Conservation (phyloP, 2,888 invertebrate species). For the Diaperis boleti region DNA sequence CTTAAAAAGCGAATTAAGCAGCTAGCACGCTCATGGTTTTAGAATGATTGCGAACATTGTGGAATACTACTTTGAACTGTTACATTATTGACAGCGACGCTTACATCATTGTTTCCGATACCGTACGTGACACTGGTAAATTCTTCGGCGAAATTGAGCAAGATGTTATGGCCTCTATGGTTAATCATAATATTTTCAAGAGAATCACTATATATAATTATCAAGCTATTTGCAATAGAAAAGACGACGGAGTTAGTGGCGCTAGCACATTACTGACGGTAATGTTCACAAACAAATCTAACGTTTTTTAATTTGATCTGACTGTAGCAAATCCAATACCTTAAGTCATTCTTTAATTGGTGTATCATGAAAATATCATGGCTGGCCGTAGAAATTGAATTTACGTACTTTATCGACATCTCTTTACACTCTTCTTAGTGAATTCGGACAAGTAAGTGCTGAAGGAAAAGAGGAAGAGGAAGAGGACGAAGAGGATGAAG, state of each 20-base stretch:
- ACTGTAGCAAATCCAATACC: slow-evolving; percentile 53
- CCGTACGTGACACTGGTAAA: slow-evolving; percentile 78
- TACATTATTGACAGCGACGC: slow-evolving; percentile 94
- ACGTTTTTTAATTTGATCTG: slow-evolving; percentile 1
- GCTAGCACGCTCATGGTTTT: slow-evolving; percentile 37
- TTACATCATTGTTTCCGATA: slow-evolving; percentile 82
- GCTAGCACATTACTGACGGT: slow-evolving; percentile 60
- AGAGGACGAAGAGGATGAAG: slow-evolving; percentile 58
- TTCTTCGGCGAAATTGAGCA: slow-evolving; percentile 90
- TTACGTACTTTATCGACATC: slow-evolving; percentile 54
- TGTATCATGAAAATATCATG: slow-evolving; percentile 63
- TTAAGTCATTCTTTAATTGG: slow-evolving; percentile 65
- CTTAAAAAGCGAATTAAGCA: background rate
- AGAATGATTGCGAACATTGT: slow-evolving; percentile 68
- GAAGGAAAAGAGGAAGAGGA: background rate
- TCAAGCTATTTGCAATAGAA: slow-evolving; percentile 80
- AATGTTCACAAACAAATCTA: too few relatives aligned
- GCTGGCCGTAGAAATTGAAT: slow-evolving; percentile 57
- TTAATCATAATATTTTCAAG: slow-evolving; percentile 78
- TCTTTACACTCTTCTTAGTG: slow-evolving; percentile 47
- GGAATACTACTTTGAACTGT: slow-evolving; percentile 78
- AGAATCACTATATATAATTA: slow-evolving; percentile 86
- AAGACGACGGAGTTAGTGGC: slow-evolving; percentile 59
- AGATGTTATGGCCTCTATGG: slow-evolving; percentile 81
- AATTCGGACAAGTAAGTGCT: slow-evolving; percentile 9